phyloP scores from a whole-genome alignment of 1,140 invertebrate species.

The Acromyrmex heyeri region DNA sequence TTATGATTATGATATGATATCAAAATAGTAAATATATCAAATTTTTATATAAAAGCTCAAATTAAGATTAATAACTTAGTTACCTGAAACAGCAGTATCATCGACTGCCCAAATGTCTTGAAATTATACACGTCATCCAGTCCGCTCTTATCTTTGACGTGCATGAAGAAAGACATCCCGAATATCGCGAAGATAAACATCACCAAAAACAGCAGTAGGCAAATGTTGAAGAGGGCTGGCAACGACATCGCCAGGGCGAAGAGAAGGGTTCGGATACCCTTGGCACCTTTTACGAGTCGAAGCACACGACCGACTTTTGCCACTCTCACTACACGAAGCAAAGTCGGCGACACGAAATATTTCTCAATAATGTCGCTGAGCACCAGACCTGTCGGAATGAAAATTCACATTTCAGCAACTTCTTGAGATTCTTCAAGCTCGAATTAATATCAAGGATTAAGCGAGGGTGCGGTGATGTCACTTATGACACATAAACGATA shows the following conservation, averaged over 20 bases:
- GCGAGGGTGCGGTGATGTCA: conserved; percentile 19
- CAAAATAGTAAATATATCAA: neutral
- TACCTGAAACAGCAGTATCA: conserved; percentile 98
- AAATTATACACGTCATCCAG: conserved; percentile 99
- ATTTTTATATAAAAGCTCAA: neutral
- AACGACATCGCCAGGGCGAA: conserved; percentile 99
- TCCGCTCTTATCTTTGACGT: conserved; percentile 97
- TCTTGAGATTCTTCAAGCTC: neutral
- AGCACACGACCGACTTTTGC: conserved; percentile 99
- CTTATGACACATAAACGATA: conserved; percentile 5
- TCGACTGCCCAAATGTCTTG: conserved; percentile 99
- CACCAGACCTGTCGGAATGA: conserved; percentile 92
- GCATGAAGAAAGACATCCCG: conserved; percentile 99
- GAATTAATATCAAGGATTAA: conserved; percentile 18
- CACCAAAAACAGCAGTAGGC: conserved; percentile 98
- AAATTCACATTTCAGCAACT: conserved; percentile 29
- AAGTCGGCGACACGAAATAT: conserved; percentile 98
- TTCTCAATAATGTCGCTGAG: conserved; percentile 98
- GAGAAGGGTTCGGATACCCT: conserved; percentile 98
- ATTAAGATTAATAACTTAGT: neutral
- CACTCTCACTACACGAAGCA: conserved; percentile 98
- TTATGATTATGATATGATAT: neutral
- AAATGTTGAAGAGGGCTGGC: conserved; percentile 99
- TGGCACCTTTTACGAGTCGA: conserved; percentile 98
- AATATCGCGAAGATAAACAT: conserved; percentile 99